Percentiles rank a stretch among this genome's conserved stretches.
Evolutionary conservation across 2,113 vertebrate species (phyloP).

Genomic region (Apteryx mantelli): DNA sequence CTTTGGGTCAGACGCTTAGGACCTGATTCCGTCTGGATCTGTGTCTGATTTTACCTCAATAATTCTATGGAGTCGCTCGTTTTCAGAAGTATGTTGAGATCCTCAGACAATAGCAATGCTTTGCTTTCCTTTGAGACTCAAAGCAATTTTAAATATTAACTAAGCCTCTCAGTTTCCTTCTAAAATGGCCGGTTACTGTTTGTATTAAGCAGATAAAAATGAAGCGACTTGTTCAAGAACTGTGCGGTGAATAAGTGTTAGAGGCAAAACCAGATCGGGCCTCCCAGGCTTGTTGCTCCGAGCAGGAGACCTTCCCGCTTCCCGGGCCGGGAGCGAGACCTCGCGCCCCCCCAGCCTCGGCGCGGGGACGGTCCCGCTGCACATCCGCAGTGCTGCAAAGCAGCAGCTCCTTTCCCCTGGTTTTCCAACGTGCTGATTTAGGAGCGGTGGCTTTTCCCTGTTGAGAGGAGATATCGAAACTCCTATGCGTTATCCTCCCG

Average conservation of each 20-base stretch:
- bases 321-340: rapidly evolving
- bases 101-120: neutral
- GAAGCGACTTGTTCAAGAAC: neutral
- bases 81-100: neutral
- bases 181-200: neutral
- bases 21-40: neutral
- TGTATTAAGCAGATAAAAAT: neutral
- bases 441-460: neutral
- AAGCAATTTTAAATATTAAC: conserved; percentile 28
- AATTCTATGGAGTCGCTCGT: neutral
- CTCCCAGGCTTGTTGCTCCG: rapidly evolving
- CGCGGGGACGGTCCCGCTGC: neutral
- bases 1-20: neutral
- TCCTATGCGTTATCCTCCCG: rapidly evolving
- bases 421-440: rapidly evolving
- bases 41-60: neutral
- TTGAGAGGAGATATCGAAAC: rapidly evolving
- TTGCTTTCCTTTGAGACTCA: neutral
- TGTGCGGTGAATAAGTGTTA: rapidly evolving
- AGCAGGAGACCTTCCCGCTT: neutral
- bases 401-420: rapidly evolving
- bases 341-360: no score
- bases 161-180: neutral
- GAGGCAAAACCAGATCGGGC: neutral
- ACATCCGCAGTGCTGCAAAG: neutral